A percentile compares a stretch with the other conserved stretches of the same genome.
Conservation (phyloP, 2,797 vertebrate genomes). For the Clarias pachynema region DNA sequence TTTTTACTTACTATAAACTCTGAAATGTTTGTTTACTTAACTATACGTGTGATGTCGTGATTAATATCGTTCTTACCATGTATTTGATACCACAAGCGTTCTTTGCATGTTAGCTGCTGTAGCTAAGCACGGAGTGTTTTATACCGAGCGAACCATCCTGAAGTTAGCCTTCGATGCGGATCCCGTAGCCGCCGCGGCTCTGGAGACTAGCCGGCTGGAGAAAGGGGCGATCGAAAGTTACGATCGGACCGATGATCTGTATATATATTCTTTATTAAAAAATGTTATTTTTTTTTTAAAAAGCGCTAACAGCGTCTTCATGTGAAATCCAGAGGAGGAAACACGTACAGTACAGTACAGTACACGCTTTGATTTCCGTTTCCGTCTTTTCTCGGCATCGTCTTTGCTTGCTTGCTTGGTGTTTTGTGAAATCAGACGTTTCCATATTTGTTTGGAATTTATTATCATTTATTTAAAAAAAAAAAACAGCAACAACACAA, state of each 20-base stretch:
- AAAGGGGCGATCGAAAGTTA: not conserved
- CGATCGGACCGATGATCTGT: not conserved
- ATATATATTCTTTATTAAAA: not conserved
- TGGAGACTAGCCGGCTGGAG: constrained; percentile 1
- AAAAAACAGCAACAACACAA: no score
- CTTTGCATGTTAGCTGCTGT: constrained; percentile 77
- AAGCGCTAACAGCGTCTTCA: not conserved
- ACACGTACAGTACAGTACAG: not conserved
- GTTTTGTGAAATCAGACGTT: not conserved
- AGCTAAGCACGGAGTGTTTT: constrained; percentile 64
- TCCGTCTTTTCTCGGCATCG: not conserved
- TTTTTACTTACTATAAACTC: constrained; percentile 62
- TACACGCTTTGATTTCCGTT: not conserved
- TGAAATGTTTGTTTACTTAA: constrained; percentile 64
- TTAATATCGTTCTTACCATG: constrained; percentile 67
- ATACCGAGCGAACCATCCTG: constrained; percentile 40
- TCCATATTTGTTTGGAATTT: not conserved
- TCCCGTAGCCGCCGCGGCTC: constrained; percentile 24
- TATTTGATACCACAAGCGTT: constrained; percentile 73
- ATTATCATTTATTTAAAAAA: not conserved
- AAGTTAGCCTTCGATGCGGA: constrained; percentile 2
- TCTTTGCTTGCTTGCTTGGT: constrained; percentile 14
- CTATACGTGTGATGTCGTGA: constrained; percentile 66
- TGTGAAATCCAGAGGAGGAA: constrained; percentile 6
- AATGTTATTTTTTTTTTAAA: not conserved